Percentiles rank a stretch among this genome's conserved stretches.
Evolutionary conservation across 1,140 invertebrate genomes (phyloP).

Genomic region (Drosophila leontia): DNA sequence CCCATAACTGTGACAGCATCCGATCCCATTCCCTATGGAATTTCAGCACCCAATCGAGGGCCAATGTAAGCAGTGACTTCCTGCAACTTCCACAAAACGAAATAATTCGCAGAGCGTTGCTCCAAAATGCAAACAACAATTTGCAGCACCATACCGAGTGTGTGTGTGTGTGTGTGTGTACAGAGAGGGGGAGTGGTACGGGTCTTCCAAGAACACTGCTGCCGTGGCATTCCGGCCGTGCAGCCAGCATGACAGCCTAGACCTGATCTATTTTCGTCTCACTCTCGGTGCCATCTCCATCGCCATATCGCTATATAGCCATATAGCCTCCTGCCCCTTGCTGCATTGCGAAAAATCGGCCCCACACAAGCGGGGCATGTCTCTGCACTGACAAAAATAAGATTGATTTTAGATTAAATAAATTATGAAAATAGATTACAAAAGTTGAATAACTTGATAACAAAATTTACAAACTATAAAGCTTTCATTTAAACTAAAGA

Average conservation of each 20-base stretch:
- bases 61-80: conserved; percentile 67
- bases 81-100: conserved; percentile 51
- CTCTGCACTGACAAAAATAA: conserved; percentile 9
- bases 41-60: conserved; percentile 74
- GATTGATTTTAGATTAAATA: not conserved
- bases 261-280: conserved; percentile 81
- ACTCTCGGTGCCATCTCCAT: conserved; percentile 26
- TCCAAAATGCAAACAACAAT: conserved; percentile 61
- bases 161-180: not conserved
- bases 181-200: conserved; percentile 14
- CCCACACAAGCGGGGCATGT: conserved; percentile 35
- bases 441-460: no score
- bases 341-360: conserved; percentile 62
- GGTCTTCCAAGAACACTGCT: conserved; percentile 57
- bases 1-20: conserved; percentile 48
- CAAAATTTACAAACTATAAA: not conserved
- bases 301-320: conserved; percentile 10
- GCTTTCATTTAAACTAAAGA: not conserved
- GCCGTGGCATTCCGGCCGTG: conserved; percentile 75
- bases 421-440: not conserved
- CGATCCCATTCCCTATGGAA: conserved; percentile 50
- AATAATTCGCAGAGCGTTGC: conserved; percentile 28
- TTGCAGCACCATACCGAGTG: conserved; percentile 38
- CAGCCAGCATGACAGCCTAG: conserved; percentile 81
- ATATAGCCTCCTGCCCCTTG: conserved; percentile 11